Evolutionary conservation across 2,888 invertebrate species (phyloP).

Genomic region (Mellilla xanthometata): DNA sequence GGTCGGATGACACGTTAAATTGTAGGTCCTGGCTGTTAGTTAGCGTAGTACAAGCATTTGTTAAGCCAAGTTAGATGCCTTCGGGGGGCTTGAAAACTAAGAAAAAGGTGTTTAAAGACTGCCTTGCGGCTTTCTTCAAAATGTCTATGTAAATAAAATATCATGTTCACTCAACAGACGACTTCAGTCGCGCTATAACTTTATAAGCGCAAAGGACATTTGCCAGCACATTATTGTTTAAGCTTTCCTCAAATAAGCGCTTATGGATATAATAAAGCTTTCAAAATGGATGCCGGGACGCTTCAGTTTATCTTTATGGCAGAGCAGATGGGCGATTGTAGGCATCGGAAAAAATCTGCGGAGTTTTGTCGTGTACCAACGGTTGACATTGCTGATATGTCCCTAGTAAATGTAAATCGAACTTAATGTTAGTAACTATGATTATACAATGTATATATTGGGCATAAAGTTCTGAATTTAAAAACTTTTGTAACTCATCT

Average conservation of each 20-base stretch:
- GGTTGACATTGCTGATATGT: not conserved
- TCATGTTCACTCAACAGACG: constrained; percentile 1
- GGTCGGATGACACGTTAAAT: too few species aligned
- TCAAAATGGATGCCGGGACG: constrained; percentile 19
- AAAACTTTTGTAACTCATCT: too few species aligned
- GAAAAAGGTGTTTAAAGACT: too few species aligned
- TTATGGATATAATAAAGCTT: constrained; percentile 20
- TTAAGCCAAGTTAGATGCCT: too few species aligned
- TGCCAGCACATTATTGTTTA: constrained; percentile 22
- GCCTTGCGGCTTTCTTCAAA: too few species aligned
- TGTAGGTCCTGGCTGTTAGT: too few species aligned
- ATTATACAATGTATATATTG: too few species aligned
- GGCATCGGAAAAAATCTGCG: constrained; percentile 9
- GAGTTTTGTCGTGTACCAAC: constrained; percentile 13
- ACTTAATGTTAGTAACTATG: too few species aligned
- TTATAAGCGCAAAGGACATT: constrained; percentile 19
- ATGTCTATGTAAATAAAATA: not conserved
- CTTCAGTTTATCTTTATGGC: constrained; percentile 23
- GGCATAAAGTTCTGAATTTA: too few species aligned
- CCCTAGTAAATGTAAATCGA: too few species aligned
- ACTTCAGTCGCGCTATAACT: constrained; percentile 4
- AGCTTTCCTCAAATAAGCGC: constrained; percentile 20
- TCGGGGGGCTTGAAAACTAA: too few species aligned
- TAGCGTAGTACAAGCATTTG: too few species aligned
- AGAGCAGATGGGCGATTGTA: constrained; percentile 20